A percentile compares a stretch with the other conserved stretches of the same genome.
These are phyloP conservation scores for Sinocyclocheilus anshuiensis DNA, from an alignment of 2,113 vertebrate species.

Conservation along the genomic window DNA sequence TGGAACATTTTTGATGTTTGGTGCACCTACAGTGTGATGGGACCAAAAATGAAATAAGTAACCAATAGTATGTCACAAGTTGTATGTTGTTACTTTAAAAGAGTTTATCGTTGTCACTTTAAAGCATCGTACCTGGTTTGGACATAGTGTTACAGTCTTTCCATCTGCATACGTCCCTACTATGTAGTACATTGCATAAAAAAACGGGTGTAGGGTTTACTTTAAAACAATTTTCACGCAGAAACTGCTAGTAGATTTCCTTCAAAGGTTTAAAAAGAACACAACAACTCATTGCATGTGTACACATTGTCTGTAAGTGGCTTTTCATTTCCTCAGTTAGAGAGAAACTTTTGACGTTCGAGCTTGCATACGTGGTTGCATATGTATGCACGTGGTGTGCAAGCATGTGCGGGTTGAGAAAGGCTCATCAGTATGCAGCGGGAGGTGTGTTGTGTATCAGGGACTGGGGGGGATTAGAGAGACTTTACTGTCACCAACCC, in stretches of 20 bases:
- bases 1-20: background rate
- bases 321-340: background rate
- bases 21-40: background rate
- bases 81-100: background rate
- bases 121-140: background rate
- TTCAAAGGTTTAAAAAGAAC: background rate
- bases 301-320: background rate
- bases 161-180: too few species aligned
- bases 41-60: background rate
- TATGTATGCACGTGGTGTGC: conserved; percentile 45
- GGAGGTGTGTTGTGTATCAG: conserved; percentile 64
- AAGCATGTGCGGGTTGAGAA: conserved; percentile 52
- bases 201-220: too few species aligned
- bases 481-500: conserved; percentile 90
- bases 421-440: conserved; percentile 88
- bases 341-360: background rate
- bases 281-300: background rate
- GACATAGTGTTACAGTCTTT: background rate
- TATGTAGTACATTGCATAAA: too few species aligned
- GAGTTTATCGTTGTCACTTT: background rate
- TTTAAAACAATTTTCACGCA: background rate
- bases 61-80: background rate
- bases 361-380: conserved; percentile 5
- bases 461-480: conserved; percentile 86
- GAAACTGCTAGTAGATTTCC: too few species aligned